These are phyloP conservation scores for Ageneiosus marmoratus DNA, from an alignment of 2,113 vertebrate species.

Conservation along the genomic window DNA sequence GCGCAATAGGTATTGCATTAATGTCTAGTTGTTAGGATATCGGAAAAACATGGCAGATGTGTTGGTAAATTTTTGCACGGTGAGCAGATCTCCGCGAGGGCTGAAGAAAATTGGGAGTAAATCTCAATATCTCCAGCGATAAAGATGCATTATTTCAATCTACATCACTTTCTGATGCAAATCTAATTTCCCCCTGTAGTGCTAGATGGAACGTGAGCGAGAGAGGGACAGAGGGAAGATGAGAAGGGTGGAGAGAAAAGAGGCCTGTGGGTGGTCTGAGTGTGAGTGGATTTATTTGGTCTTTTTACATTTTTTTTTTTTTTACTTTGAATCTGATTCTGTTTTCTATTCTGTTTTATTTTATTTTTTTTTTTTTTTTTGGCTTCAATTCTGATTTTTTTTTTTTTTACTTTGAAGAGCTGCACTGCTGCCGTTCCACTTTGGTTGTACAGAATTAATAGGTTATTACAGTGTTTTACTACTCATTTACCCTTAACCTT, in stretches of 20 bases:
- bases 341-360: no score
- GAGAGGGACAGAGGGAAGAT: constrained; percentile 62
- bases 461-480: background rate
- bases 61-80: constrained; percentile 88
- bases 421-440: background rate
- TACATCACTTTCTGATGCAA: constrained; percentile 90
- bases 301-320: background rate
- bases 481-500: constrained; percentile 11
- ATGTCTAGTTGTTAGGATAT: constrained; percentile 74
- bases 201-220: constrained; percentile 50
- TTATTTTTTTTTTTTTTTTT: no score
- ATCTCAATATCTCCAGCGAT: constrained; percentile 88
- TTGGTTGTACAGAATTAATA: constrained; percentile 3
- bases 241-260: constrained; percentile 69
- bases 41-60: constrained; percentile 80
- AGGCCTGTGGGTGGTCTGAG: constrained; percentile 18
- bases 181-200: constrained; percentile 84
- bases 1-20: constrained; percentile 75
- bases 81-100: constrained; percentile 79
- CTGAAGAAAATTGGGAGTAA: constrained; percentile 90
- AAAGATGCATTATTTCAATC: constrained; percentile 91
- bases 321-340: no score
- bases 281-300: background rate
- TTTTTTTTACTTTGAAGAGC: background rate
- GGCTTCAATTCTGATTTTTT: no score